Base-by-base conservation (phyloP, 2,888 invertebrate genomes). In the Drosophila meridiana region DNA sequence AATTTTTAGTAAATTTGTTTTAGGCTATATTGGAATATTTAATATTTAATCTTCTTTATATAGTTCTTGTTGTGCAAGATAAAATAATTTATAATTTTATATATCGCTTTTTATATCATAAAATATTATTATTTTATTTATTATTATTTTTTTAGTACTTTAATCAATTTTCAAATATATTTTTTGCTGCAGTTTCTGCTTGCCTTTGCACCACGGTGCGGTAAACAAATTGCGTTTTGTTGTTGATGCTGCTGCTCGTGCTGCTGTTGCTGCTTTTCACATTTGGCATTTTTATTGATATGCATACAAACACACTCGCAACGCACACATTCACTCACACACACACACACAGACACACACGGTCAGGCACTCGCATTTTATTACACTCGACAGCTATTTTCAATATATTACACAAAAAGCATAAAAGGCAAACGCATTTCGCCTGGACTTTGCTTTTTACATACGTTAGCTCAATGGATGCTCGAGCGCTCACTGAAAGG, bases 371-470 rank as follows among this genome's bases (percentile, higher is more conserved):
- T 72, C 66, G 42, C 84, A 91, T 91, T 91, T 91, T 91, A 91
- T 91, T 91, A 88, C 82, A 82, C 90, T 82, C 80, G 82, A 87
- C 87, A 81, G 89, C 91, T 89, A 91, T 91, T 90, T 90, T 90
- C 87, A 90, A 90, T 91, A 89, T 84, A 91, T 90, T 90, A 90
- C 89, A 80, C 88, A 30, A 47, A 53, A 74, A 71, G 84, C 86
- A 90, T 85, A 88, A 90, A 86, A 89, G 74, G 72, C 70, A 75
- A 77, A 76, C 73, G 87, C 82, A 69, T 71, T 73, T 80, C 57
- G 50, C 68, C 60, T 58, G 43, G 68, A 47, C 63, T 73, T 66
- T 65, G 69, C 78, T 88, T 80, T 81, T 90, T 89, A 90, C 88
- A 90, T 90, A 84, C 89, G 67, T 57, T 26, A 3, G 52, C 36